Conservation (phyloP, 2,113 vertebrate genomes). For the Progne subis region DNA sequence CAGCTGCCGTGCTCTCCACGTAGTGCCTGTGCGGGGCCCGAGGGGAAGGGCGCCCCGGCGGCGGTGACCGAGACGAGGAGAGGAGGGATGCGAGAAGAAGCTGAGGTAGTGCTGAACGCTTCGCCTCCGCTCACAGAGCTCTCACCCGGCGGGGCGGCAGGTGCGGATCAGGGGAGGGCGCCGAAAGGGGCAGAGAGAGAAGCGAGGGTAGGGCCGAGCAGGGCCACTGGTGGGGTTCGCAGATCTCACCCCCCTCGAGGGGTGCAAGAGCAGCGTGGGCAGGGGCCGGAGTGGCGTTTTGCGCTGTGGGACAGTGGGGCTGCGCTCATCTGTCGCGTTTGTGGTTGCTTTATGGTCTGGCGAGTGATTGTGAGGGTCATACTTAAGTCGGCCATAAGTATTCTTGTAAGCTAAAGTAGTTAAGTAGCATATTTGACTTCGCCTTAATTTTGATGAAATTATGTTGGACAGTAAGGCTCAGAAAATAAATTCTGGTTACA, state of each 20-base stretch:
- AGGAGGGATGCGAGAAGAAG: not conserved
- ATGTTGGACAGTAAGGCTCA: not conserved
- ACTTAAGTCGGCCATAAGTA: not conserved
- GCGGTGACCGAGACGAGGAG: accelerated
- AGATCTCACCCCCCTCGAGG: not conserved
- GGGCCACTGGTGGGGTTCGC: not conserved
- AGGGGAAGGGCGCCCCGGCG: not conserved
- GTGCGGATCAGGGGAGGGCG: not conserved
- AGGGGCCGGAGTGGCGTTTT: no score
- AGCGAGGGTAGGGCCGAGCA: not conserved
- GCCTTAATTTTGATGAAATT: not conserved
- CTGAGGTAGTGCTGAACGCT: not conserved
- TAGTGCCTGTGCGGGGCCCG: not conserved
- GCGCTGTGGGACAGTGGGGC: not conserved
- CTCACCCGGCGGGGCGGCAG: not conserved
- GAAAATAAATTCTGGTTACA: not conserved
- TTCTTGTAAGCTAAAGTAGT: not conserved
- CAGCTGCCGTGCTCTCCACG: not conserved
- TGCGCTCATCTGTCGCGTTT: not conserved
- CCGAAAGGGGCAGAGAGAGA: not conserved
- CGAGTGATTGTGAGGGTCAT: not conserved
- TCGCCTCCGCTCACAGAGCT: accelerated
- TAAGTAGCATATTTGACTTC: not conserved
- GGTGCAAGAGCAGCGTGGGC: no score
- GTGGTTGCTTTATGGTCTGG: not conserved